phyloP scores from a whole-genome alignment of 2,113 vertebrate genomes.

The Carettochelys insculpta region DNA sequence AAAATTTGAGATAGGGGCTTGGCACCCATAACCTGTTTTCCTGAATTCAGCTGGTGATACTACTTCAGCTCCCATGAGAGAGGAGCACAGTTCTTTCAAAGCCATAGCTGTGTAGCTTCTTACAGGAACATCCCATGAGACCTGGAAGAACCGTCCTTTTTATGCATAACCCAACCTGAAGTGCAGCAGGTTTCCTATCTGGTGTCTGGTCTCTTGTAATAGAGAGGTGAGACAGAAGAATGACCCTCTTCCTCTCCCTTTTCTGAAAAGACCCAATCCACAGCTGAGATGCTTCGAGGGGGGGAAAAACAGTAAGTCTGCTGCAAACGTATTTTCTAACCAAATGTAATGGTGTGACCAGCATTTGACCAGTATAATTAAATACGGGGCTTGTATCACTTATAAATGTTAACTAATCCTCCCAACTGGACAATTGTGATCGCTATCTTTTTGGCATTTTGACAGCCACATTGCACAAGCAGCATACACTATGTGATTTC shows the following conservation, averaged over 20 bases:
- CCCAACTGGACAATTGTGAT: accelerated
- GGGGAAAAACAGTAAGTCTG: not conserved
- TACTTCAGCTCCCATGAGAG: not conserved
- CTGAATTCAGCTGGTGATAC: not conserved
- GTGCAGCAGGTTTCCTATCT: not conserved
- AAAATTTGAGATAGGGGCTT: not conserved
- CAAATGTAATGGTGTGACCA: not conserved
- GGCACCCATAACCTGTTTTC: not conserved
- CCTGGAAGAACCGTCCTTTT: not conserved
- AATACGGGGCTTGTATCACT: not conserved
- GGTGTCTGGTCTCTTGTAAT: not conserved
- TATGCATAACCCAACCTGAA: not conserved
- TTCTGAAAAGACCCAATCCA: not conserved
- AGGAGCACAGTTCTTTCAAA: not conserved
- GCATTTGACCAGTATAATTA: not conserved
- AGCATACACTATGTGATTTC: not conserved
- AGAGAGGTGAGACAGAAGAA: not conserved
- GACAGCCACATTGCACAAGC: not conserved
- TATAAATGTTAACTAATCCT: not conserved
- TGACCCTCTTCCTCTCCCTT: not conserved
- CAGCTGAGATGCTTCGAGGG: not conserved
- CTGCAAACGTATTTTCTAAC: not conserved
- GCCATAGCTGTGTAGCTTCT: not conserved
- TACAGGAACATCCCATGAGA: not conserved
- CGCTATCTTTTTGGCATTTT: not conserved